Conservation (phyloP, 2,113 vertebrate genomes). For the Panurus biarmicus region DNA sequence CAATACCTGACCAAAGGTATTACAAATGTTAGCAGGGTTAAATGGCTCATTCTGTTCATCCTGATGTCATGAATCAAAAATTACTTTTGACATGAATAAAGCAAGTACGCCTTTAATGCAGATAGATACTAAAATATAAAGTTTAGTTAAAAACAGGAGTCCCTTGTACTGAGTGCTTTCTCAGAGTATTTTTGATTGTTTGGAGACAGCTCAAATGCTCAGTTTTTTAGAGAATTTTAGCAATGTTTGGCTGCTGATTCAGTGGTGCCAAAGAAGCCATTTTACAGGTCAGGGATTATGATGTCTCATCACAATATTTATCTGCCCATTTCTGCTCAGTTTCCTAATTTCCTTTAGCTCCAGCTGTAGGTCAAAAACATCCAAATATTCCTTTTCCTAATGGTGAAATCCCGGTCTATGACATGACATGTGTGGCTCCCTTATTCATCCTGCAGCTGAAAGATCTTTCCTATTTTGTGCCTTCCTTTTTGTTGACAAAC, state of each 20-base stretch:
- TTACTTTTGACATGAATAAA: not conserved
- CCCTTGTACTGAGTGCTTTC: not conserved
- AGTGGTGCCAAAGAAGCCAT: not conserved
- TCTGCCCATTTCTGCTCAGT: not conserved
- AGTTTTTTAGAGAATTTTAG: not conserved
- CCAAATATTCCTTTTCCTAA: not conserved
- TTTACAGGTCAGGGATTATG: not conserved
- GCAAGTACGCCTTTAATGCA: not conserved
- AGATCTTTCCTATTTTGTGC: not conserved
- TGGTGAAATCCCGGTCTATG: not conserved
- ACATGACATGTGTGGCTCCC: not conserved
- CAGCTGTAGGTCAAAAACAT: not conserved
- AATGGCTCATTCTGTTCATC: not conserved
- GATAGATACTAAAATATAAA: not conserved
- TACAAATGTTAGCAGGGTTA: accelerated
- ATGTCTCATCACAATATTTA: not conserved
- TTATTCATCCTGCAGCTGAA: accelerated
- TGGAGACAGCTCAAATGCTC: not conserved
- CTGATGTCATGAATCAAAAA: not conserved
- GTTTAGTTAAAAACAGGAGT: not conserved
- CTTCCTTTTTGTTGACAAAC: not conserved
- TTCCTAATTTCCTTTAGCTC: not conserved
- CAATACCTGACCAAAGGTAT: not conserved
- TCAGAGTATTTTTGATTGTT: not conserved
- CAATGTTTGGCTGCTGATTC: not conserved